phyloP scores from a whole-genome alignment of 1,140 invertebrate species.

The Aphis craccivora region DNA sequence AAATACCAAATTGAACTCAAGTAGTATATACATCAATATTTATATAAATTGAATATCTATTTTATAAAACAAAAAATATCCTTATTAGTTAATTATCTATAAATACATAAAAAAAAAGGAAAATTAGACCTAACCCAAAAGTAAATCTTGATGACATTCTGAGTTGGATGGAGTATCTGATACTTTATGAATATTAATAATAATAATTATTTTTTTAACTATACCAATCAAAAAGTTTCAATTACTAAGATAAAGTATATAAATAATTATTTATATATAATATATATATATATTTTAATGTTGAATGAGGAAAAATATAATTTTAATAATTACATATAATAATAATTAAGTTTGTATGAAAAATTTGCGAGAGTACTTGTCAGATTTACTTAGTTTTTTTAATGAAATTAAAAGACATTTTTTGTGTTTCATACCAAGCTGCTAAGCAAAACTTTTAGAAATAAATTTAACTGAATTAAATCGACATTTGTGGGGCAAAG shows the following conservation, averaged over 20 bases:
- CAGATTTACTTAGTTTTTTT: not conserved
- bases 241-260: not conserved
- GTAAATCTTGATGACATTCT: not conserved
- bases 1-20: not conserved
- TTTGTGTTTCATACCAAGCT: not conserved
- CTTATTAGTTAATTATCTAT: not conserved
- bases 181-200: not conserved
- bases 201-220: not conserved
- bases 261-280: not conserved
- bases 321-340: slow-evolving; percentile 4
- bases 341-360: not conserved
- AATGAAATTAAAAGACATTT: not conserved
- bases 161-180: not conserved
- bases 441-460: not conserved
- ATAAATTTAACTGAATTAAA: slow-evolving; percentile 37
- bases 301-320: not conserved
- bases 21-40: not conserved
- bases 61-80: not conserved
- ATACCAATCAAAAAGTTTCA: not conserved
- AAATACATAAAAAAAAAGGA: not conserved
- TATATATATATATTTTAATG: too few species aligned
- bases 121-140: not conserved
- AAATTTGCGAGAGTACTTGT: slow-evolving; percentile 7
- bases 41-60: not conserved
- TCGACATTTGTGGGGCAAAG: not conserved